Percentiles rank a stretch among this genome's conserved stretches.
These are phyloP conservation scores for Carassius carassius DNA, from an alignment of 2,113 vertebrate genomes.

Conservation along the genomic window DNA sequence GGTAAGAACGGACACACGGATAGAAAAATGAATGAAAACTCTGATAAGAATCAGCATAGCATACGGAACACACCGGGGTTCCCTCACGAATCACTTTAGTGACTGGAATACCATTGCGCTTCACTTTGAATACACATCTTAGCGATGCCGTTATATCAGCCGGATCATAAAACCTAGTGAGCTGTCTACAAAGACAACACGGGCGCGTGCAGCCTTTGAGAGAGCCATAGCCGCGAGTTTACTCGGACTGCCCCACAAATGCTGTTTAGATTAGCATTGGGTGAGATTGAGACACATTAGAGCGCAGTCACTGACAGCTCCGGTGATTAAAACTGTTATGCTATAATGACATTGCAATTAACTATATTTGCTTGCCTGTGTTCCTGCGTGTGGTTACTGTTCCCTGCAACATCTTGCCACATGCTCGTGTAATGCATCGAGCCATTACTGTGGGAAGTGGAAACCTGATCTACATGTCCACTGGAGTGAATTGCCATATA, in stretches of 20 bases:
- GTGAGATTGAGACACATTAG: not conserved
- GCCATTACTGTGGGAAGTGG: not conserved
- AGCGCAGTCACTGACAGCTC: slow-evolving; percentile 11
- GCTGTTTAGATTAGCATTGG: not conserved
- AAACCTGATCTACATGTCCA: not conserved
- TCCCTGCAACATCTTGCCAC: not conserved
- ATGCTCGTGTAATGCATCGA: not conserved
- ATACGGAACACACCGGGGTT: not conserved
- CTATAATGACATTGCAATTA: not conserved
- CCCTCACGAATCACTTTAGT: not conserved
- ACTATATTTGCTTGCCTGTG: not conserved
- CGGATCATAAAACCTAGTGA: not conserved
- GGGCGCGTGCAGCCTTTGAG: not conserved
- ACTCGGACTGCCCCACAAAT: not conserved
- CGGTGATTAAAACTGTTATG: slow-evolving; percentile 19
- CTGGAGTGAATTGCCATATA: not conserved
- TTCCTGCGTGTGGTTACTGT: not conserved
- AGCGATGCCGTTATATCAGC: not conserved
- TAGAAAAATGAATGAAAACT: slow-evolving; percentile 36
- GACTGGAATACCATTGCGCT: not conserved
- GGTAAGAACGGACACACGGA: not conserved
- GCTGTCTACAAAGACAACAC: slow-evolving; percentile 4
- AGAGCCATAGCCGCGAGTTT: not conserved
- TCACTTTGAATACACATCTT: not conserved
- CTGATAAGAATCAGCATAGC: not conserved